These are phyloP conservation scores for Lagodon rhomboides DNA, from an alignment of 2,797 vertebrate species.

Conservation along the genomic window DNA sequence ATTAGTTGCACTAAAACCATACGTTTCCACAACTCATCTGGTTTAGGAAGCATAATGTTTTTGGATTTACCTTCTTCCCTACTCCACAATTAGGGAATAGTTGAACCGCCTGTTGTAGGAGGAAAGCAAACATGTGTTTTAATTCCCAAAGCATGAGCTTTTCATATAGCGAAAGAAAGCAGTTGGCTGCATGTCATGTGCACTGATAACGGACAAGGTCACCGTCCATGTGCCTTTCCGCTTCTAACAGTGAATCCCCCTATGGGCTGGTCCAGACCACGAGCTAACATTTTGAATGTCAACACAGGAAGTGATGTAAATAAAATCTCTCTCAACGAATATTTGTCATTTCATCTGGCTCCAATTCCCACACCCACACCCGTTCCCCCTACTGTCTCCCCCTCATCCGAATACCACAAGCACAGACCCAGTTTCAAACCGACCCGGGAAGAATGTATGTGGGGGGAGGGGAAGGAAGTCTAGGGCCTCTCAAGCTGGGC, in stretches of 20 bases:
- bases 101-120: conserved; percentile 77
- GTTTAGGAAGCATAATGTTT: conserved; percentile 18
- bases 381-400: conserved; percentile 41
- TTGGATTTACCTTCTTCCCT: conserved; percentile 82
- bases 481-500: conserved; percentile 47
- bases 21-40: conserved; percentile 1
- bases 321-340: conserved; percentile 18
- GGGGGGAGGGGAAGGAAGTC: conserved; percentile 53
- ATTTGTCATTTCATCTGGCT: conserved; percentile 67
- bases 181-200: background rate
- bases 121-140: conserved; percentile 67
- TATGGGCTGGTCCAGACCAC: background rate
- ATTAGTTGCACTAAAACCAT: conserved; percentile 27
- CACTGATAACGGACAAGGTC: conserved; percentile 32
- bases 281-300: conserved; percentile 61
- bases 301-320: conserved; percentile 72
- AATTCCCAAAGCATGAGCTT: conserved; percentile 14
- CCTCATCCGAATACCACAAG: conserved; percentile 67
- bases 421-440: conserved; percentile 68
- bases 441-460: conserved; percentile 71
- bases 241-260: background rate
- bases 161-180: conserved; percentile 1
- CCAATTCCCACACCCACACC: conserved; percentile 39
- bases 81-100: conserved; percentile 83
- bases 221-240: background rate